Conservation (phyloP, 2,888 invertebrate genomes). For the Polia nebulosa region DNA sequence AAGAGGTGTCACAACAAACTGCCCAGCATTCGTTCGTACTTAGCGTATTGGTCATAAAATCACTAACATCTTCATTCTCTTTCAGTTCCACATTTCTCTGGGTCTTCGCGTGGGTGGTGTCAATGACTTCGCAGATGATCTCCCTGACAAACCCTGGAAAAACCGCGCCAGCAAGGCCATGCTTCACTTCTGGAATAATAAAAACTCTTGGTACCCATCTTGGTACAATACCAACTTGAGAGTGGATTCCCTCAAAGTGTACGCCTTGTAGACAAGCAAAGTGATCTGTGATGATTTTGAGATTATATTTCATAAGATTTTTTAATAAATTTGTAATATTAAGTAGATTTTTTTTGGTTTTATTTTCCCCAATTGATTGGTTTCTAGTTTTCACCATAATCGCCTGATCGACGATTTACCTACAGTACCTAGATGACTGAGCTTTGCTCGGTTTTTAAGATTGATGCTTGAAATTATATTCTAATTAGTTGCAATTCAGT, state of each 20-base stretch:
- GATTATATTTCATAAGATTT: conserved; percentile 40
- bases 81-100: conserved; percentile 94
- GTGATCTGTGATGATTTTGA: conserved; percentile 48
- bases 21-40: neutral
- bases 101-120: conserved; percentile 95
- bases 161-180: conserved; percentile 92
- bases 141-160: conserved; percentile 93
- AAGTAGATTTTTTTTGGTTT: neutral
- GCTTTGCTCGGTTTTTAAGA: too few species aligned
- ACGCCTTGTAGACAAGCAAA: conserved; percentile 75
- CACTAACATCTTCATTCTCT: neutral
- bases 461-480: too few species aligned
- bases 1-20: neutral
- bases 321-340: conserved; percentile 20
- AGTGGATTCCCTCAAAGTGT: conserved; percentile 92
- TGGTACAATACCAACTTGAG: conserved; percentile 92
- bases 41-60: neutral
- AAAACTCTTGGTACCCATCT: conserved; percentile 91
- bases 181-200: conserved; percentile 92
- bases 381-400: neutral
- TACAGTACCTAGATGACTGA: too few species aligned
- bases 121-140: conserved; percentile 92
- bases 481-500: too few species aligned
- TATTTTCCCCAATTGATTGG: neutral
- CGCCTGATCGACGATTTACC: neutral